A percentile compares a stretch with the other conserved stretches of the same genome.
phyloP scores from a whole-genome alignment of 2,888 invertebrate genomes.

The Gisinianus flammeolus region DNA sequence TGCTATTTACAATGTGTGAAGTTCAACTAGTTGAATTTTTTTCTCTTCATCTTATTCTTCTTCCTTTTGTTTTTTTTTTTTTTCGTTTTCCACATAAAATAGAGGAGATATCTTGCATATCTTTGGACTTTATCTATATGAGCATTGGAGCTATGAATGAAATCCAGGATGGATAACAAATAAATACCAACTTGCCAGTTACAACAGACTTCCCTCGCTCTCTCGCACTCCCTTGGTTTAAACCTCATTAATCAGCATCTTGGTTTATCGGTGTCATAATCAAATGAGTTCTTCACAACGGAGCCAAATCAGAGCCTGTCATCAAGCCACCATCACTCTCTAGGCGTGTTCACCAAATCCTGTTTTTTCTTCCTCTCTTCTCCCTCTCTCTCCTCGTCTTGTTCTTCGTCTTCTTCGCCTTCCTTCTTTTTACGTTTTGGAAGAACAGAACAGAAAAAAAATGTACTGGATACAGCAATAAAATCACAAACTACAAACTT shows the following conservation, averaged over 20 bases:
- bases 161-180: neutral
- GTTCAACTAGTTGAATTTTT: slow-evolving; percentile 22
- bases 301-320: slow-evolving; percentile 38
- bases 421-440: no score
- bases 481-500: slow-evolving; percentile 3
- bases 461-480: slow-evolving; percentile 3
- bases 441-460: neutral
- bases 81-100: no score
- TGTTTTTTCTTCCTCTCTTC: slow-evolving; percentile 20
- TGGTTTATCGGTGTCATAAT: slow-evolving; percentile 39
- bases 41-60: no score
- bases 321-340: slow-evolving; percentile 38
- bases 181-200: neutral
- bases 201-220: neutral
- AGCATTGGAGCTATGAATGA: neutral
- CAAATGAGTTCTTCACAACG: slow-evolving; percentile 36
- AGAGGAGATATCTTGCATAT: no score
- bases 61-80: no score
- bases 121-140: neutral
- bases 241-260: slow-evolving; percentile 39
- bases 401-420: neutral
- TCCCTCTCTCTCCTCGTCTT: neutral
- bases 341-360: slow-evolving; percentile 38
- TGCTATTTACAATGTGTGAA: slow-evolving; percentile 35
- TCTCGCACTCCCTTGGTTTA: slow-evolving; percentile 11